Percentiles rank a stretch among this genome's conserved stretches.
These are phyloP conservation scores for Arenicola marina DNA, from an alignment of 2,888 invertebrate species.

Conservation along the genomic window DNA sequence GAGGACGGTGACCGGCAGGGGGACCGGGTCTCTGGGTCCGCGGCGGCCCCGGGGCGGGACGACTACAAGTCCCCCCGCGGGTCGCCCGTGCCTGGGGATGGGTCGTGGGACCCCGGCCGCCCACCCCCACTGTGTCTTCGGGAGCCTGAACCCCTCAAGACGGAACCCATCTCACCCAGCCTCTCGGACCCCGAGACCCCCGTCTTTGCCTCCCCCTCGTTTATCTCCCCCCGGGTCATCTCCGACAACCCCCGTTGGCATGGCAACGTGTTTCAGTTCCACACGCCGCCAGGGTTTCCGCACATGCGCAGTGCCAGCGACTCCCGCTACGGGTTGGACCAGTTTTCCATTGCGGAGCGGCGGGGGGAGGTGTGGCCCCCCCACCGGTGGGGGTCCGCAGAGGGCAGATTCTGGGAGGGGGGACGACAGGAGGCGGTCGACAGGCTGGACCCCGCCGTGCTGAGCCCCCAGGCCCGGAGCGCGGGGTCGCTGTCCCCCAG, in stretches of 20 bases:
- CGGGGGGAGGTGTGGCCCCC: no score
- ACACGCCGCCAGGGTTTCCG: no score
- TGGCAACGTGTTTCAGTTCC: constrained; percentile 8
- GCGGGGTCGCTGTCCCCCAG: no score
- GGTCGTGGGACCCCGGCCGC: not conserved
- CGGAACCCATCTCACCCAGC: constrained; percentile 20
- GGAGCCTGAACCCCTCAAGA: constrained; percentile 12
- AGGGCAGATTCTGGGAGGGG: no score
- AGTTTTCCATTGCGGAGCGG: no score
- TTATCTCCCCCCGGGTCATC: not conserved
- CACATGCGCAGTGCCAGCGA: no score
- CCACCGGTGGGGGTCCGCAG: no score
- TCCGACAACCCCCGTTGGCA: constrained; percentile 8
- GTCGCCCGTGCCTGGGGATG: not conserved
- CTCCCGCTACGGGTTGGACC: no score
- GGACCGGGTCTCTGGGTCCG: not conserved
- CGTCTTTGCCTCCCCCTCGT: constrained; percentile 17
- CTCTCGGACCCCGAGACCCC: constrained; percentile 21
- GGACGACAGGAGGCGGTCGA: no score
- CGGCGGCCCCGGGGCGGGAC: not conserved
- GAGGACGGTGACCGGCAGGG: not conserved
- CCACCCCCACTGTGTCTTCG: constrained; percentile 11
- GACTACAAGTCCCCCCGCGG: no score
- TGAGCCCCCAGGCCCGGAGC: no score
- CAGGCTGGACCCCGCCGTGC: no score